These are phyloP conservation scores for Callospermophilus lateralis DNA, from an alignment of 2,113 vertebrate genomes.

Conservation along the genomic window DNA sequence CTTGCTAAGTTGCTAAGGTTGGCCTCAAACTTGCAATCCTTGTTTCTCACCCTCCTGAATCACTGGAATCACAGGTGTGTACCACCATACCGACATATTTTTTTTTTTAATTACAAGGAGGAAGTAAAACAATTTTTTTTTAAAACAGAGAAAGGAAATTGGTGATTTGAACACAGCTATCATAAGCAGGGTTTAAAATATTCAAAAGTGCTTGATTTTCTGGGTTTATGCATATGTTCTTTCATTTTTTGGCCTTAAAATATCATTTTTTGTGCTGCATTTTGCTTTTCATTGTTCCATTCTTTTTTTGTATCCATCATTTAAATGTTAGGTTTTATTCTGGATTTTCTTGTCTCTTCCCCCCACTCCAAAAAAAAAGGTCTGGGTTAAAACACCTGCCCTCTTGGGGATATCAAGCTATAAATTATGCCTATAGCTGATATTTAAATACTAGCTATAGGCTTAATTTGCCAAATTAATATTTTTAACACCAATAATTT, in stretches of 20 bases:
- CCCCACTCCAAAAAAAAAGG: too few species aligned
- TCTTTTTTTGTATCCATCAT: not conserved
- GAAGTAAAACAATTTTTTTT: not conserved
- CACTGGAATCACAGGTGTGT: too few species aligned
- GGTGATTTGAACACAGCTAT: not conserved
- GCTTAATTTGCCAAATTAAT: not conserved
- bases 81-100: too few species aligned
- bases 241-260: not conserved
- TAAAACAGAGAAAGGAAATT: not conserved
- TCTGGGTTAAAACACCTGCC: not conserved
- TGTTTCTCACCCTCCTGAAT: too few species aligned
- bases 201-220: not conserved
- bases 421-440: too few species aligned
- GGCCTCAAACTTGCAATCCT: too few species aligned
- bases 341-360: not conserved
- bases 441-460: not conserved
- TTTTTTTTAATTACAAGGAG: not conserved
- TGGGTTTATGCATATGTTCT: not conserved
- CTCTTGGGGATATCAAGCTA: not conserved
- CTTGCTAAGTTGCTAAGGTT: too few species aligned
- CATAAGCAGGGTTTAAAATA: not conserved
- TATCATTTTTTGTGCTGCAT: not conserved
- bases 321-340: not conserved
- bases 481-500: not conserved
- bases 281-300: not conserved